A percentile compares a stretch with the other conserved stretches of the same genome.
phyloP scores from a whole-genome alignment of 2,888 invertebrate species.

The Maniola hyperantus region DNA sequence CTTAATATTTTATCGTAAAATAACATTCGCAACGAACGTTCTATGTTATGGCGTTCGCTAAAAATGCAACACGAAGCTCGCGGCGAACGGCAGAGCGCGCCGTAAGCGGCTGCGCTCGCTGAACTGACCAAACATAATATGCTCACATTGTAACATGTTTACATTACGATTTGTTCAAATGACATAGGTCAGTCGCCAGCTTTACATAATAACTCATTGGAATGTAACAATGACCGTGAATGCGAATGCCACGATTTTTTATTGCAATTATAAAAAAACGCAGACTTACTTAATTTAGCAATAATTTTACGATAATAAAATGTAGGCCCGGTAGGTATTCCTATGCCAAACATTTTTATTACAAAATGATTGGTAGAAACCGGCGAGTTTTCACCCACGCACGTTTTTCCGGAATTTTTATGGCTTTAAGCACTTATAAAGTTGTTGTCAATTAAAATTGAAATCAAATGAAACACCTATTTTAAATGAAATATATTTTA shows the following conservation, averaged over 20 bases:
- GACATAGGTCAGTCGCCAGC: background rate
- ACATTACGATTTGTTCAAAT: too few species aligned
- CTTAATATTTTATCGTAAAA: too few species aligned
- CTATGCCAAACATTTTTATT: slow-evolving; percentile 26
- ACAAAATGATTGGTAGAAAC: background rate
- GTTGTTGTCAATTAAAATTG: background rate
- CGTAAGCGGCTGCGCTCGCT: too few species aligned
- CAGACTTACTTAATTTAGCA: background rate
- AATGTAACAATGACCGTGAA: slow-evolving; percentile 66
- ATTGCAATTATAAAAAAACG: slow-evolving; percentile 30
- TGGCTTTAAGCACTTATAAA: background rate
- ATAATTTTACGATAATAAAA: slow-evolving; percentile 27
- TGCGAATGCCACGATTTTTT: slow-evolving; percentile 35
- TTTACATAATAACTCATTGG: slow-evolving; percentile 43
- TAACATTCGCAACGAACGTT: too few species aligned
- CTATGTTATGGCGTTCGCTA: too few species aligned
- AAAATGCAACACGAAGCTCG: too few species aligned
- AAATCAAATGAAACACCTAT: too few species aligned
- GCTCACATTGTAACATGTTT: too few species aligned
- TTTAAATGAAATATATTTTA: background rate
- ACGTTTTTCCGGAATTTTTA: slow-evolving; percentile 19
- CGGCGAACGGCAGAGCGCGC: too few species aligned
- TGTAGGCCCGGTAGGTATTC: slow-evolving; percentile 19
- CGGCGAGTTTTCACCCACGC: slow-evolving; percentile 18
- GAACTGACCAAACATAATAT: too few species aligned